Percentiles rank a stretch among this genome's conserved stretches.
Conservation (phyloP, 2,797 vertebrate genomes). For the Echeneis naucrates region DNA sequence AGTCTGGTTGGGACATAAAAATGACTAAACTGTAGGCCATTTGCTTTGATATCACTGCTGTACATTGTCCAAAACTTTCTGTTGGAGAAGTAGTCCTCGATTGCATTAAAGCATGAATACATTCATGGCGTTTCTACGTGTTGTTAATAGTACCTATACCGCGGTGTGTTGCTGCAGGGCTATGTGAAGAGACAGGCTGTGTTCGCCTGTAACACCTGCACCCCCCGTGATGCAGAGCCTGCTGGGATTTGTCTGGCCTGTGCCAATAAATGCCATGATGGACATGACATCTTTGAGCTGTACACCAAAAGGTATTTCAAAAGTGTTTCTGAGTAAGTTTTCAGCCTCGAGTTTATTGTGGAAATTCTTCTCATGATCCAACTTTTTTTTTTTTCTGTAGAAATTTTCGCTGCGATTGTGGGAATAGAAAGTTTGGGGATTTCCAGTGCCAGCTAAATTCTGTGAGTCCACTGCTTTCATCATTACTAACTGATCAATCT, state of each 20-base stretch:
- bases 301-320: conserved; percentile 93
- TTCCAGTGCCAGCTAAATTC: conserved; percentile 90
- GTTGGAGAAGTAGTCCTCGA: not conserved
- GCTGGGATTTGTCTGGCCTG: conserved; percentile 93
- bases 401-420: conserved; percentile 91
- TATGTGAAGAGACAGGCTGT: conserved; percentile 94
- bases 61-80: not conserved
- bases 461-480: conserved; percentile 80
- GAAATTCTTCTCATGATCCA: not conserved
- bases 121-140: too few relatives aligned
- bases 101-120: too few relatives aligned
- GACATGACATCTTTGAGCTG: conserved; percentile 92
- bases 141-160: not conserved
- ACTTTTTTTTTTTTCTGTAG: conserved; percentile 50
- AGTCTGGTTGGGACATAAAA: not conserved
- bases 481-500: not conserved
- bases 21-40: not conserved
- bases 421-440: conserved; percentile 92
- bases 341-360: not conserved
- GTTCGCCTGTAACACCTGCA: conserved; percentile 93
- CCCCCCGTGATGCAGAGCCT: conserved; percentile 85
- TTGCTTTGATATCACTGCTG: not conserved
- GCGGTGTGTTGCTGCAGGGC: conserved; percentile 80
- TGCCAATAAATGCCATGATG: conserved; percentile 94
- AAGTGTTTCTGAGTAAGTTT: not conserved